Evolutionary conservation across 2,888 invertebrate species (phyloP).

Genomic region (Drosophila nr. fundita): DNA sequence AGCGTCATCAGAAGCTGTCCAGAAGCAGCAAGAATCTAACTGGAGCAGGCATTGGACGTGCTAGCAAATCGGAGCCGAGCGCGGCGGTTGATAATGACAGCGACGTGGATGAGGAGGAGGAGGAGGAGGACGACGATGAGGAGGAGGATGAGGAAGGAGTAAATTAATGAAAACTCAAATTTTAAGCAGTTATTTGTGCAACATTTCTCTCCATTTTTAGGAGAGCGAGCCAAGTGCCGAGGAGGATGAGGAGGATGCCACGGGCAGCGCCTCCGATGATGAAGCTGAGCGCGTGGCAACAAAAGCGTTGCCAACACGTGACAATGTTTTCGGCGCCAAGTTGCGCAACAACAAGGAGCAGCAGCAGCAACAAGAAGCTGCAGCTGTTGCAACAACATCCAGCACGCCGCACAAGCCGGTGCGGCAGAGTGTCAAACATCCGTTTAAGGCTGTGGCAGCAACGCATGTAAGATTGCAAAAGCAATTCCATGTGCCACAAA

Average conservation of each 20-base stretch:
- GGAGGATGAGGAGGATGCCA: slow-evolving; percentile 73
- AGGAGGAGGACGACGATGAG: slow-evolving; percentile 56
- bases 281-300: slow-evolving; percentile 47
- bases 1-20: slow-evolving; percentile 68
- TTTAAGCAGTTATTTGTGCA: background rate
- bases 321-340: slow-evolving; percentile 70
- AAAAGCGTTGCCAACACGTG: slow-evolving; percentile 28
- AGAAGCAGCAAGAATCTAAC: slow-evolving; percentile 81
- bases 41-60: slow-evolving; percentile 60
- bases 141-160: slow-evolving; percentile 52
- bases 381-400: background rate
- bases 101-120: slow-evolving; percentile 62
- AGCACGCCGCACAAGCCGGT: slow-evolving; percentile 47
- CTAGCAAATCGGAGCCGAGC: slow-evolving; percentile 36
- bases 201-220: slow-evolving; percentile 20
- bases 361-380: background rate
- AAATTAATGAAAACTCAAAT: background rate
- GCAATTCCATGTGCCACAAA: slow-evolving; percentile 81
- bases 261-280: slow-evolving; percentile 69
- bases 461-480: slow-evolving; percentile 82
- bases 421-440: slow-evolving; percentile 69
- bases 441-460: slow-evolving; percentile 80
- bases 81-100: slow-evolving; percentile 61
- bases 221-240: slow-evolving; percentile 63
- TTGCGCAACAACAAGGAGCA: slow-evolving; percentile 33